A percentile compares a stretch with the other conserved stretches of the same genome.
Evolutionary conservation across 1,140 invertebrate genomes (phyloP).

Genomic region (Hyposmocoma kahamanoa): DNA sequence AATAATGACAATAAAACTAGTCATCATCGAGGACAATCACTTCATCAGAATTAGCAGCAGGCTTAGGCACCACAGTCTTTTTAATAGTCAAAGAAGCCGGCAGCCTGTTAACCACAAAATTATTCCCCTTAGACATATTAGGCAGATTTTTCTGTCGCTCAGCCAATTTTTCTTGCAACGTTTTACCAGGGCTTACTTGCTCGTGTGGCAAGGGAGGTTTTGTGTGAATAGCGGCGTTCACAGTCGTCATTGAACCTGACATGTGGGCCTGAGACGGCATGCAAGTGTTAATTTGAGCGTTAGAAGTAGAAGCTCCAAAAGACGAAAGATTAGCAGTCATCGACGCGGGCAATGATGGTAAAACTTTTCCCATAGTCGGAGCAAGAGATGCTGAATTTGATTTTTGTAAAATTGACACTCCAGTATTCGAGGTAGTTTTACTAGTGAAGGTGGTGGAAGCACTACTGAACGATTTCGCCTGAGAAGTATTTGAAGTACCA

Average conservation of each 20-base stretch:
- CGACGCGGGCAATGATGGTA: constrained; percentile 44
- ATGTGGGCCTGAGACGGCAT: constrained; percentile 50
- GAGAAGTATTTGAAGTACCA: constrained; percentile 11
- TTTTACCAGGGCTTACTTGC: constrained; percentile 74
- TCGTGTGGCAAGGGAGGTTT: constrained; percentile 59
- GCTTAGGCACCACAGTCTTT: constrained; percentile 50
- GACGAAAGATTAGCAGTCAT: constrained; percentile 41
- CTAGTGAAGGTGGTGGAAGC: constrained; percentile 10
- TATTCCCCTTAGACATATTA: constrained; percentile 42
- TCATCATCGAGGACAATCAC: constrained; percentile 70
- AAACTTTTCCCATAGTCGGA: constrained; percentile 53
- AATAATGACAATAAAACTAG: no score
- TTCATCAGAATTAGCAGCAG: constrained; percentile 55
- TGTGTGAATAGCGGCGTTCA: constrained; percentile 36
- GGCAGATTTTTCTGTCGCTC: constrained; percentile 74
- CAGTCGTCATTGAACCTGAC: constrained; percentile 25
- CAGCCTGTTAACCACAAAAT: constrained; percentile 58
- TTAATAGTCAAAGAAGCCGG: constrained; percentile 67
- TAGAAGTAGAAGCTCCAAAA: constrained; percentile 25
- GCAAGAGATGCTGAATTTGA: constrained; percentile 29
- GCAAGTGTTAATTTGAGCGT: constrained; percentile 12
- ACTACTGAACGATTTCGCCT: constrained; percentile 20
- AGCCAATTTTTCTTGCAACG: constrained; percentile 77
- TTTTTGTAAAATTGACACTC: constrained; percentile 38
- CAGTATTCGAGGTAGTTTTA: constrained; percentile 26